A percentile compares a stretch with the other conserved stretches of the same genome.
phyloP scores from a whole-genome alignment of 2,797 vertebrate species.

The Neosilurus mollespiculum region DNA sequence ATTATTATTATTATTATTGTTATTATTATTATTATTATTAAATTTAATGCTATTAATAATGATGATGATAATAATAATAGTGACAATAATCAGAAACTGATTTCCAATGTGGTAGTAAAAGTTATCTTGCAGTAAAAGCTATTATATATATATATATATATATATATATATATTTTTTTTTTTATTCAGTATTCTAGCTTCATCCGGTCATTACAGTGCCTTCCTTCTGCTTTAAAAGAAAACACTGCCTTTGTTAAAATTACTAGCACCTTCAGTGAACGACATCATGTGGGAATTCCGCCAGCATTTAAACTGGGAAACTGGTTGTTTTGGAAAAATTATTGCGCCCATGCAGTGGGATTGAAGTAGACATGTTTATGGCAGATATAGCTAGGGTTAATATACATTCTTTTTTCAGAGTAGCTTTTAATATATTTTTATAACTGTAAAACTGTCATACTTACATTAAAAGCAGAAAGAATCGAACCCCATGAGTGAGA shows the following conservation, averaged over 20 bases:
- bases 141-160: no score
- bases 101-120: no score
- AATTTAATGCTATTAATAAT: no score
- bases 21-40: no score
- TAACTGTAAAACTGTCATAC: constrained; percentile 73
- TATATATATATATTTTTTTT: background rate
- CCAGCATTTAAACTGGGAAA: constrained; percentile 2
- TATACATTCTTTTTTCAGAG: background rate
- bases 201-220: background rate
- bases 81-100: background rate
- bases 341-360: background rate
- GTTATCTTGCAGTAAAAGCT: background rate
- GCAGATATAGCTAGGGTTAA: background rate
- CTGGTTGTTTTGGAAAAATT: background rate
- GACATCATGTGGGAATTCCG: background rate
- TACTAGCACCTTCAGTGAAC: background rate
- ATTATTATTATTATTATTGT: no score
- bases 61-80: no score
- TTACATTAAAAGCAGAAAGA: constrained; percentile 74
- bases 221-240: background rate
- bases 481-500: constrained; percentile 76
- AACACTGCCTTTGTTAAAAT: background rate
- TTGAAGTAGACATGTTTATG: constrained; percentile 21
- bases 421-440: constrained; percentile 69
- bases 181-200: background rate